Evolutionary conservation across 2,113 vertebrate genomes (phyloP).

Genomic region (Ciconia maguari): DNA sequence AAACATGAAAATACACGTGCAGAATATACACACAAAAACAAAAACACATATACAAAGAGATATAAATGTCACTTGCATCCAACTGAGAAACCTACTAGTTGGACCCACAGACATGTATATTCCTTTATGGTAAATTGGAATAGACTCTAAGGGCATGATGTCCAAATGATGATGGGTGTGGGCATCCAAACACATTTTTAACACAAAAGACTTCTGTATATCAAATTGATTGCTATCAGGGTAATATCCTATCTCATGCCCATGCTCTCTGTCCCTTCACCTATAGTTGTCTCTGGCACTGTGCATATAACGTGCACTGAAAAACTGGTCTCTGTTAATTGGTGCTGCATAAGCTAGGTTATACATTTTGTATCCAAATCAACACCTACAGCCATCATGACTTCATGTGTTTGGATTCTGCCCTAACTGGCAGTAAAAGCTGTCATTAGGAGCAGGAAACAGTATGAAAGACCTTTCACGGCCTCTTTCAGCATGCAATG

Average conservation of each 20-base stretch:
- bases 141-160: background rate
- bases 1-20: background rate
- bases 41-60: background rate
- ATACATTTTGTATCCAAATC: constrained; percentile 62
- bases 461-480: constrained; percentile 68
- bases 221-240: background rate
- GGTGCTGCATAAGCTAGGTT: constrained; percentile 14
- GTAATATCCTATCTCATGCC: background rate
- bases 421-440: constrained; percentile 71
- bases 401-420: constrained; percentile 65
- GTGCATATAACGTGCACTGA: background rate
- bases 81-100: background rate
- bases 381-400: constrained; percentile 60
- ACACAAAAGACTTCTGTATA: background rate
- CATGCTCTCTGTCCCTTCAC: background rate
- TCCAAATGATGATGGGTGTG: background rate
- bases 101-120: background rate
- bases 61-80: background rate
- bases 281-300: background rate
- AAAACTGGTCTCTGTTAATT: background rate
- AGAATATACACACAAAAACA: background rate
- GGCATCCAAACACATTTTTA: background rate
- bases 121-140: background rate
- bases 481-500: constrained; percentile 73
- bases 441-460: constrained; percentile 69